phyloP scores from a whole-genome alignment of 2,888 invertebrate genomes.

The Ochropleura plecta region DNA sequence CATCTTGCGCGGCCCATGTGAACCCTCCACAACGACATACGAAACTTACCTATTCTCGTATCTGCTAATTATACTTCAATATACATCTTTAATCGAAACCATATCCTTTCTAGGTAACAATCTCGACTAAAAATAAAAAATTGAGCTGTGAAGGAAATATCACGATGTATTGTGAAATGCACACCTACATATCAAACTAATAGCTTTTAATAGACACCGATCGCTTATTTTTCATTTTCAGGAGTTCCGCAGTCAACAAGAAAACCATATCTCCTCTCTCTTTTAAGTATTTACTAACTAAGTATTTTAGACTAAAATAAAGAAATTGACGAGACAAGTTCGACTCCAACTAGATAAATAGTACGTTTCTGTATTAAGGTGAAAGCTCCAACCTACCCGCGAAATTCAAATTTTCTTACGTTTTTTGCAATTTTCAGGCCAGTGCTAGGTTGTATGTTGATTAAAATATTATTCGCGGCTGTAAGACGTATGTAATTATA shows the following conservation, averaged over 20 bases:
- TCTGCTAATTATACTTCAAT: constrained; percentile 45
- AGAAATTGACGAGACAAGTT: background rate
- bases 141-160: background rate
- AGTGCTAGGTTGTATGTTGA: too few species aligned
- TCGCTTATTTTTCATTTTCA: background rate
- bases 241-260: background rate
- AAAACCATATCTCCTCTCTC: background rate
- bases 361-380: background rate
- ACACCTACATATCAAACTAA: background rate
- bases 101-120: background rate
- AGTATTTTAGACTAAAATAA: background rate
- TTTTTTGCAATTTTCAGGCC: too few species aligned
- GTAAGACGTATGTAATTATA: too few species aligned
- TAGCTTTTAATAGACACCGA: background rate
- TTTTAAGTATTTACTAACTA: background rate
- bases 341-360: background rate
- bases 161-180: background rate
- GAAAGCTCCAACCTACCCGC: too few species aligned
- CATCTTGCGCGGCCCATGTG: constrained; percentile 75
- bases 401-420: too few species aligned
- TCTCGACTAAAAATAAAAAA: background rate
- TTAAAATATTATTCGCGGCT: too few species aligned
- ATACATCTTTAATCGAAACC: constrained; percentile 15
- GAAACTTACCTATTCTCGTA: constrained; percentile 58
- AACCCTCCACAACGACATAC: constrained; percentile 67